These are phyloP conservation scores for Zaprionus nigranus DNA, from an alignment of 1,140 invertebrate species.

Conservation along the genomic window DNA sequence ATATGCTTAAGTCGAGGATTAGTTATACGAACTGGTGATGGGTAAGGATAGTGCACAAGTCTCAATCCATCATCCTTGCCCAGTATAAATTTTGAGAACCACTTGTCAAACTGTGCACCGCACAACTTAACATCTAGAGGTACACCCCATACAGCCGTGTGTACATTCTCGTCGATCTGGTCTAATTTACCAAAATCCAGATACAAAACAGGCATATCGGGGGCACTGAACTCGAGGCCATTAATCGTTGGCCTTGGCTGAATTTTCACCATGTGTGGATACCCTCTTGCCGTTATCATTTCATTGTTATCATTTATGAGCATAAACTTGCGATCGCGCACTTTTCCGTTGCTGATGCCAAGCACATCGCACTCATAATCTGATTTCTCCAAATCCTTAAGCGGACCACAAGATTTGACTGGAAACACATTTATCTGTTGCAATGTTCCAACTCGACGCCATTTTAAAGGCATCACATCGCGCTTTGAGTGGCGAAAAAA, in stretches of 20 bases:
- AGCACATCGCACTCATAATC: constrained; percentile 84
- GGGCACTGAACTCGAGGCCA: constrained; percentile 78
- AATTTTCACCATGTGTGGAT: constrained; percentile 86
- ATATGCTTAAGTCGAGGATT: constrained; percentile 54
- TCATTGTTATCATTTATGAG: constrained; percentile 85
- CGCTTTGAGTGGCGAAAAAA: constrained; percentile 66
- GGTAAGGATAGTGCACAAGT: constrained; percentile 86
- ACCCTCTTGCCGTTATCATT: constrained; percentile 85
- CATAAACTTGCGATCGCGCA: constrained; percentile 86
- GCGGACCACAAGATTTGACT: constrained; percentile 85
- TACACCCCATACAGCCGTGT: constrained; percentile 85
- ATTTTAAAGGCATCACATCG: constrained; percentile 70
- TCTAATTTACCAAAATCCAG: constrained; percentile 81
- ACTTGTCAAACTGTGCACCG: constrained; percentile 87
- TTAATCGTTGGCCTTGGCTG: constrained; percentile 78
- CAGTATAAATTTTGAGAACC: constrained; percentile 87
- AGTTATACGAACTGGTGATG: constrained; percentile 73
- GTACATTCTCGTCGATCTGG: constrained; percentile 73
- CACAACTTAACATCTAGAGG: constrained; percentile 86
- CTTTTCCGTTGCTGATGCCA: constrained; percentile 83
- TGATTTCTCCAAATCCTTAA: constrained; percentile 66
- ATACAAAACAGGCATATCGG: constrained; percentile 85
- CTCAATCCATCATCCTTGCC: constrained; percentile 86
- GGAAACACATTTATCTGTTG: constrained; percentile 85
- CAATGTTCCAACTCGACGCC: constrained; percentile 85